Evolutionary conservation across 2,888 invertebrate species (phyloP), one percentile per base, ranked within the genome.

Genomic region (Coelopa pilipes): DNA sequence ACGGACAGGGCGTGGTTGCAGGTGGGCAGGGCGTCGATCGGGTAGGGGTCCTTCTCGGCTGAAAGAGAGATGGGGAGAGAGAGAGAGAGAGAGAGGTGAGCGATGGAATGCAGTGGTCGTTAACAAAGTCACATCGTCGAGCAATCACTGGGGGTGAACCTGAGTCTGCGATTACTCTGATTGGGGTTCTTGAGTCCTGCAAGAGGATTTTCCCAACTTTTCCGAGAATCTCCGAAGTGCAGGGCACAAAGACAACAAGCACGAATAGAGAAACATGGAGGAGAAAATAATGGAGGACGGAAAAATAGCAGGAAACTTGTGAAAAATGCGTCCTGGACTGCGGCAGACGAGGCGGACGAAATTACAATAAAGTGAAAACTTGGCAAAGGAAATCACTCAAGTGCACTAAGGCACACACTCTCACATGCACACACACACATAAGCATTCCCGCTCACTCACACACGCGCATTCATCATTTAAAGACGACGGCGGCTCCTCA

Each of bases 1-100:
- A 94, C 94, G 82, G 92, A 93, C 82, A 95, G 89, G 63, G 96
- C 96, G 86, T 96, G 95, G 87, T 94, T 95, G 89, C 96, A 96
- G 79, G 95, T 95, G 76, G 95, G 95, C 86, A 96, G 90, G 74
- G 95, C 94, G 88, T 96, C 95, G 81, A 95, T 93, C 55, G 94
- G 94, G 88, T 95, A 95, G 75, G 94, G 94, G 89, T 96, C 96
- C 89, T 94, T 95, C 85, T 96, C 96, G 80, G 85, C 84, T 86
- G 77, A 12, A 76, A 75, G 49, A n/a, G n/a, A n/a, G n/a, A n/a
- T n/a, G n/a, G n/a, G n/a, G n/a, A n/a, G 19, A 69, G 34, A 60
- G 65, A 60, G 63, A 72, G 19, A 63, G 34, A 3, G 47, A 11
- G 2, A 59, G 13, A 13, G 55, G 9, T 15, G 12, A n/a, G 34